A percentile compares a stretch with the other conserved stretches of the same genome.
Conservation (phyloP, 35 echinoderm and acorn worm species). For the Ophiothrix spiculata region DNA sequence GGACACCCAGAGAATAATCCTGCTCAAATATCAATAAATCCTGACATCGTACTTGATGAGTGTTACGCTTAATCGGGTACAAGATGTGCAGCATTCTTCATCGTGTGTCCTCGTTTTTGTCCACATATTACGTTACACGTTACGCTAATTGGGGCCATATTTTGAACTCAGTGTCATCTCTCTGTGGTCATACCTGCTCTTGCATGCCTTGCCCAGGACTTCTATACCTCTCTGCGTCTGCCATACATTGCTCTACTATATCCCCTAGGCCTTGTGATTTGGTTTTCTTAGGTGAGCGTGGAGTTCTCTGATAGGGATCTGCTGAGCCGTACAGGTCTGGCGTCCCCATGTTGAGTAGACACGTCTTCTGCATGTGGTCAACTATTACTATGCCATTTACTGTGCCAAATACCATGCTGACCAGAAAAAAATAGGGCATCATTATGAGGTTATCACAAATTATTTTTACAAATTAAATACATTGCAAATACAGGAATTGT, state of each 20-base stretch:
- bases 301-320: conserved; percentile 95
- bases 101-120: no score
- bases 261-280: conserved; percentile 86
- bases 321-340: conserved; percentile 97
- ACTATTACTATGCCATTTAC: conserved; percentile 87
- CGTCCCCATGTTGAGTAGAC: conserved; percentile 95
- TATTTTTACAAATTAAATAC: not conserved
- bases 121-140: no score
- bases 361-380: conserved; percentile 90
- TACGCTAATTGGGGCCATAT: no score
- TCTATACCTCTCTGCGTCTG: conserved; percentile 70
- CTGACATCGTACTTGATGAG: no score
- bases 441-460: not conserved
- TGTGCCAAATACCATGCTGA: conserved; percentile 91
- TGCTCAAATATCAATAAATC: no score
- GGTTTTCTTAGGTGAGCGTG: conserved; percentile 94
- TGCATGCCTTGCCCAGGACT: conserved; percentile 21
- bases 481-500: not conserved
- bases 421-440: no score
- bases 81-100: no score
- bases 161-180: no score
- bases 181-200: conserved; percentile 30
- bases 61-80: no score
- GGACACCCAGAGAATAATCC: no score
- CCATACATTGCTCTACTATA: conserved; percentile 93